These are phyloP conservation scores for Saccostrea glomerata DNA, from an alignment of 1,140 invertebrate genomes.

Conservation along the genomic window DNA sequence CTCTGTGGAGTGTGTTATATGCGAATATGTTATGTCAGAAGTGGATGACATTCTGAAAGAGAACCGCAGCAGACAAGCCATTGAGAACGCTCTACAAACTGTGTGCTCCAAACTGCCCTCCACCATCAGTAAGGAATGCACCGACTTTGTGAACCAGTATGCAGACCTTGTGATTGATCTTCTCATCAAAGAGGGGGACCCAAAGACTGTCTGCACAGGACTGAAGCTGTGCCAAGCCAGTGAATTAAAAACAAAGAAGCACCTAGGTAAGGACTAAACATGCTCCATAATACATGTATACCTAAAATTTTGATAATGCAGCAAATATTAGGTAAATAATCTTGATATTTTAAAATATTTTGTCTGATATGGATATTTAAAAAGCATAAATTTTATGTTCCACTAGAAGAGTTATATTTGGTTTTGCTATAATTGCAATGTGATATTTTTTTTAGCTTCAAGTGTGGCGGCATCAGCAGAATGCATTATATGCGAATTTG, in stretches of 20 bases:
- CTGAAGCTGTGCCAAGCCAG: conserved; percentile 83
- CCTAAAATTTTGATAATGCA: background rate
- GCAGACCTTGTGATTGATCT: conserved; percentile 87
- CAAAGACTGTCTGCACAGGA: conserved; percentile 85
- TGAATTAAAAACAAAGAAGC: background rate
- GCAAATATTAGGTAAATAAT: no score
- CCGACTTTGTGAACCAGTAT: conserved; percentile 89
- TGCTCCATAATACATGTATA: background rate
- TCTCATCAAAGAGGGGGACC: conserved; percentile 85
- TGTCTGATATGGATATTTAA: no score
- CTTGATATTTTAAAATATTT: no score
- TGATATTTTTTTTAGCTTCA: background rate
- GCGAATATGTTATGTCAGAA: conserved; percentile 52
- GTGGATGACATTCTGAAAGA: conserved; percentile 46
- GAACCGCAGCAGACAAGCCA: conserved; percentile 16
- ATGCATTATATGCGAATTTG: conserved; percentile 54
- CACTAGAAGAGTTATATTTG: no score
- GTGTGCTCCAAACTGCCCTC: conserved; percentile 87
- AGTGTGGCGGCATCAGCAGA: background rate
- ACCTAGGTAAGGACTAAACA: background rate
- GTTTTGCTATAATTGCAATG: background rate
- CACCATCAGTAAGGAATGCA: conserved; percentile 84
- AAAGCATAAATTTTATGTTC: no score
- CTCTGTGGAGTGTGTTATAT: conserved; percentile 47
- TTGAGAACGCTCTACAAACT: conserved; percentile 17